phyloP scores from a whole-genome alignment of 2,888 invertebrate species.

The Rhagophthalmus giganteus region DNA sequence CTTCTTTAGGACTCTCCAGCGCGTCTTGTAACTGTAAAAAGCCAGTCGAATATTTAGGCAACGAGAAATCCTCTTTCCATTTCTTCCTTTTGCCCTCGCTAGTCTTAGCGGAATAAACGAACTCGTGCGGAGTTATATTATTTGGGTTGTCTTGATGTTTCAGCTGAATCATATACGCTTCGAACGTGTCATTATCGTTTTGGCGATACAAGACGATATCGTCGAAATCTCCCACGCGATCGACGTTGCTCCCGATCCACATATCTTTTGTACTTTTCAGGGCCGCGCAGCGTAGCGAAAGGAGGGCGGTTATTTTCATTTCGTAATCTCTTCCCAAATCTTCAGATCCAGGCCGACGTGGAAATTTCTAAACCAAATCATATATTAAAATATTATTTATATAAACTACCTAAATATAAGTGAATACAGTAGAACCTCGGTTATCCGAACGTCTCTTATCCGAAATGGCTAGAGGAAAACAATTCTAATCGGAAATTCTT shows the following conservation, averaged over 20 bases:
- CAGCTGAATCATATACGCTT: background rate
- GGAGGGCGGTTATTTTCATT: background rate
- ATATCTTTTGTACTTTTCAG: too few species aligned
- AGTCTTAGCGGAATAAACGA: background rate
- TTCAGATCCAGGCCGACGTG: background rate
- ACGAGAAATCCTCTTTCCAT: background rate
- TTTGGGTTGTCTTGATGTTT: constrained; percentile 1
- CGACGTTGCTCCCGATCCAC: too few species aligned
- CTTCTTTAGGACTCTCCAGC: background rate
- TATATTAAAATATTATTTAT: background rate
- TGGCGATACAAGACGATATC: too few species aligned
- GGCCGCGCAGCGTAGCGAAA: too few species aligned
- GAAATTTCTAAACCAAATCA: background rate
- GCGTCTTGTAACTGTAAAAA: background rate
- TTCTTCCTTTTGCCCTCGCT: background rate
- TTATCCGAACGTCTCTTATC: too few species aligned
- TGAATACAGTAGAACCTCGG: background rate
- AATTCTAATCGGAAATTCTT: too few species aligned
- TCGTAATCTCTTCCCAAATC: background rate
- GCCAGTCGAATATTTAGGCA: background rate
- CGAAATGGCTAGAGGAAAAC: too few species aligned
- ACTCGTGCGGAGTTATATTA: background rate
- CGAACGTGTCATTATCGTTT: too few species aligned
- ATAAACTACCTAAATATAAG: background rate
- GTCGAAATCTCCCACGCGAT: too few species aligned